These are phyloP conservation scores for Campoplex nolae DNA, from an alignment of 2,888 invertebrate genomes.

Conservation along the genomic window DNA sequence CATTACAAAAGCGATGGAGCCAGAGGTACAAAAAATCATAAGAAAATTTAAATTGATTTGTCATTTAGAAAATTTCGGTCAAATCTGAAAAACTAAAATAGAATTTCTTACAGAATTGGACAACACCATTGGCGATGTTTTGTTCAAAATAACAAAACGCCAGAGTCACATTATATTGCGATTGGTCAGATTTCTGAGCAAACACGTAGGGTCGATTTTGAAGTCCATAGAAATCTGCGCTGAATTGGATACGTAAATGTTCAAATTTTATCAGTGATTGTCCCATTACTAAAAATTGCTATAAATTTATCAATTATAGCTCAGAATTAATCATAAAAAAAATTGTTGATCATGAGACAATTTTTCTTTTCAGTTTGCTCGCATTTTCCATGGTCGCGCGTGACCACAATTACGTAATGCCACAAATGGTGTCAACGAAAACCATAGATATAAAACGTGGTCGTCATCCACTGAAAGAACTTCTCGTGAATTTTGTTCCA, in stretches of 20 bases:
- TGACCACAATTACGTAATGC: conserved; percentile 89
- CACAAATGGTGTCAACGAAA: conserved; percentile 87
- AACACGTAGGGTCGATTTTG: conserved; percentile 86
- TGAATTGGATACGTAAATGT: conserved; percentile 89
- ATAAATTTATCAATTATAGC: background rate
- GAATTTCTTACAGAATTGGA: conserved; percentile 88
- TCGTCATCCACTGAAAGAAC: conserved; percentile 91
- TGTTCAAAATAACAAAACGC: conserved; percentile 91
- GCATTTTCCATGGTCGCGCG: conserved; percentile 88
- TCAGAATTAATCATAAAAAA: background rate
- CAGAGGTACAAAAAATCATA: conserved; percentile 84
- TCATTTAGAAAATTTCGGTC: background rate
- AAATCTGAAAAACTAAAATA: background rate
- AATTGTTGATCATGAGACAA: too few relatives aligned
- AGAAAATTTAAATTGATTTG: conserved; percentile 22
- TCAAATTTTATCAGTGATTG: conserved; percentile 12
- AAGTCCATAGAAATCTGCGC: conserved; percentile 87
- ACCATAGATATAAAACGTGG: conserved; percentile 88
- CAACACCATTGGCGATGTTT: conserved; percentile 91
- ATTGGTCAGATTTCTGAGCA: conserved; percentile 88
- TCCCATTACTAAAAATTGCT: too few relatives aligned
- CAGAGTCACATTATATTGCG: conserved; percentile 92
- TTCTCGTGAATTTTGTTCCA: conserved; percentile 89
- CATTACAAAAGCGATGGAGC: conserved; percentile 91
- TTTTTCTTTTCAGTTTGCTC: conserved; percentile 86